Conservation (phyloP, 2,888 invertebrate species). For the Julus scanicus region DNA sequence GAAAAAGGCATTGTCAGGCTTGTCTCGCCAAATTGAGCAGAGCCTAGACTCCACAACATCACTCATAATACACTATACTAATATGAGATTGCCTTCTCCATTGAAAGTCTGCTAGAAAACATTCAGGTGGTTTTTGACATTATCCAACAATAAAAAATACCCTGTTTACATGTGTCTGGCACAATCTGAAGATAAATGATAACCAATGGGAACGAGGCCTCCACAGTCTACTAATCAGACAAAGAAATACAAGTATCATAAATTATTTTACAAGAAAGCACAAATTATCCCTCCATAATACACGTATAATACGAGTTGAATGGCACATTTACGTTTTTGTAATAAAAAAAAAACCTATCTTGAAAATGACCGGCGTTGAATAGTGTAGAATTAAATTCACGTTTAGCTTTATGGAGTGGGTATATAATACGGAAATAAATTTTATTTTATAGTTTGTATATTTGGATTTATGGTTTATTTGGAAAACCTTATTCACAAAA, state of each 20-base stretch:
- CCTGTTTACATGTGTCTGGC: constrained; percentile 4
- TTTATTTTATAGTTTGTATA: too few species aligned
- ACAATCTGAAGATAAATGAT: background rate
- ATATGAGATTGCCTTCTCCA: background rate
- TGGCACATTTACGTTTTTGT: background rate
- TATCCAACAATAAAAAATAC: background rate
- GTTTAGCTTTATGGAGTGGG: too few species aligned
- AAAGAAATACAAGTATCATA: background rate
- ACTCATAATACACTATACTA: background rate
- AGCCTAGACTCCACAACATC: background rate
- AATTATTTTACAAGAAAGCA: background rate
- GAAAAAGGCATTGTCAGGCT: too few species aligned
- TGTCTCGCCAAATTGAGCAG: background rate
- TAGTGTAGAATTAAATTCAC: too few species aligned
- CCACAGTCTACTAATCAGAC: background rate
- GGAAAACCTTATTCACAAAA: too few species aligned
- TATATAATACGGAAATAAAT: too few species aligned
- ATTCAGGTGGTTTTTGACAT: background rate
- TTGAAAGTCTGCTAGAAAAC: background rate
- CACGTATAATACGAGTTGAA: background rate
- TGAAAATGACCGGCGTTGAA: too few species aligned
- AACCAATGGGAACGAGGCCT: background rate
- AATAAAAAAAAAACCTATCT: too few species aligned
- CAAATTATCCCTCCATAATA: background rate
- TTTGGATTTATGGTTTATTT: too few species aligned